Conservation (phyloP, 2,113 vertebrate genomes). For the Paradoxurus hermaphroditus region DNA sequence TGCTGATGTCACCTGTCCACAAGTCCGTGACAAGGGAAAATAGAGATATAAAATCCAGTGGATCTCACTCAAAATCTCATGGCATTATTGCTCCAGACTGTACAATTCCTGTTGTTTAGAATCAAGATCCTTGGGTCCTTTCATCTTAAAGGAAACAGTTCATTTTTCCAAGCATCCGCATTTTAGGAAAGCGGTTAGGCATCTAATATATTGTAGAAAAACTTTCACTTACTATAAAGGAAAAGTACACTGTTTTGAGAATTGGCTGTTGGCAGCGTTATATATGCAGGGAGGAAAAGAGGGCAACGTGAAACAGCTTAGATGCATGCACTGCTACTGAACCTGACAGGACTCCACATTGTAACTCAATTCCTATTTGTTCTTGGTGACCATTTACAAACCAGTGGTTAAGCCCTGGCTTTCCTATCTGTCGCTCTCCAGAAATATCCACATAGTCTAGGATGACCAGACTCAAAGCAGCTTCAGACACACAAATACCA, state of each 20-base stretch:
- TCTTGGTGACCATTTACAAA: neutral
- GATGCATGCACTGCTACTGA: neutral
- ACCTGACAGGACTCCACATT: rapidly evolving
- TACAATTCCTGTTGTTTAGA: neutral
- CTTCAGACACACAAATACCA: conserved; percentile 34
- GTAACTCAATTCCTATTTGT: neutral
- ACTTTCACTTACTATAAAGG: neutral
- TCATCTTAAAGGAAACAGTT: neutral
- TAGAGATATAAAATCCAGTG: neutral
- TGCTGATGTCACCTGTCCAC: neutral
- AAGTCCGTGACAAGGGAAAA: neutral
- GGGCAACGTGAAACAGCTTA: neutral
- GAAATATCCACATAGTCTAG: conserved; percentile 45
- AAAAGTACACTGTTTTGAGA: neutral
- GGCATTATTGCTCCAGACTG: neutral
- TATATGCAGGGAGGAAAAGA: neutral
- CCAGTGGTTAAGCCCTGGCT: neutral
- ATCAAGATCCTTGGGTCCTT: neutral
- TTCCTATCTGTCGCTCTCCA: neutral
- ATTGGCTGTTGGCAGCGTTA: neutral
- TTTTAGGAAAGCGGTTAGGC: neutral
- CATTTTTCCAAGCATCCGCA: neutral
- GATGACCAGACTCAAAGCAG: neutral
- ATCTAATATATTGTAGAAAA: neutral
- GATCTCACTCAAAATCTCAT: neutral